Conservation (phyloP, 2,113 vertebrate genomes). For the Microtus ochrogaster region DNA sequence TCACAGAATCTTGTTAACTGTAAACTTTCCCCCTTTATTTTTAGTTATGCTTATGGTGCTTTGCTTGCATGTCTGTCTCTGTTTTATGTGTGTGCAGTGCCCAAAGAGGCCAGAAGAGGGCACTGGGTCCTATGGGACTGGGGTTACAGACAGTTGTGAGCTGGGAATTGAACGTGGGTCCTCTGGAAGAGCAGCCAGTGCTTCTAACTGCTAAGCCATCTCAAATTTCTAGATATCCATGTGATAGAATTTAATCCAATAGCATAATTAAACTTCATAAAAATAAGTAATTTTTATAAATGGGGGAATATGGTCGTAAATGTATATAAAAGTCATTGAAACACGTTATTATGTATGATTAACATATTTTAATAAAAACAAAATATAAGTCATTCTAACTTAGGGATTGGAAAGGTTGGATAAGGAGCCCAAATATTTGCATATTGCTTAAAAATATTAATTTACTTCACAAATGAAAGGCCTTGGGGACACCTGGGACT, state of each 20-base stretch:
- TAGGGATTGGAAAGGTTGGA: constrained; percentile 35
- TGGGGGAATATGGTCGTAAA: not conserved
- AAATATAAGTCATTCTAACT: constrained; percentile 41
- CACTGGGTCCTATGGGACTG: not conserved
- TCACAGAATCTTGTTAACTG: not conserved
- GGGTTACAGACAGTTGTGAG: not conserved
- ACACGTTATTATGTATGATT: not conserved
- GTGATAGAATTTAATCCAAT: not conserved
- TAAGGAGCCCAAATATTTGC: not conserved
- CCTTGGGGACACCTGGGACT: not conserved
- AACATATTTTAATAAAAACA: not conserved
- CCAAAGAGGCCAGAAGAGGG: not conserved
- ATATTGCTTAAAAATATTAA: constrained; percentile 39
- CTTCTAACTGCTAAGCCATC: not conserved
- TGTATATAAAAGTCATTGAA: not conserved
- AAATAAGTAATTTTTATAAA: constrained; percentile 24
- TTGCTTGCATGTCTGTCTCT: too few species aligned
- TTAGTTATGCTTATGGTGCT: not conserved
- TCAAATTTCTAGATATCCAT: constrained; percentile 35
- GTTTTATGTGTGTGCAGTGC: not conserved
- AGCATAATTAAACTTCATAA: constrained; percentile 45
- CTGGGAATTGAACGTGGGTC: not conserved
- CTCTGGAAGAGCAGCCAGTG: not conserved
- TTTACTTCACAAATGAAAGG: constrained; percentile 37
- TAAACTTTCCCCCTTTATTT: not conserved